These are phyloP conservation scores for Tragopan temminckii DNA, from an alignment of 2,797 vertebrate species.

Conservation along the genomic window DNA sequence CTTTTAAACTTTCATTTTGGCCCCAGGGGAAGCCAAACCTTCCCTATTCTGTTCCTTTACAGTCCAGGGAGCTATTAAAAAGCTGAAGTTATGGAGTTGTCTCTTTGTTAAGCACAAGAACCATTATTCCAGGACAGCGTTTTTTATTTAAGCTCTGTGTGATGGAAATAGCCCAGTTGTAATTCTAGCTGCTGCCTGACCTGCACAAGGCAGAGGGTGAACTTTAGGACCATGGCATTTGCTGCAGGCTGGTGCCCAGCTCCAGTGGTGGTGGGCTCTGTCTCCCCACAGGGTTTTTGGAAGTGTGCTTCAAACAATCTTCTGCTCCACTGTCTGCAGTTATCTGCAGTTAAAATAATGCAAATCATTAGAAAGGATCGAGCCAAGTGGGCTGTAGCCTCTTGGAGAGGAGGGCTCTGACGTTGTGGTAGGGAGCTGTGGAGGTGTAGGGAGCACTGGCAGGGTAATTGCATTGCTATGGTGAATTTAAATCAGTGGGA, in stretches of 20 bases:
- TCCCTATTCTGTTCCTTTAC: not conserved
- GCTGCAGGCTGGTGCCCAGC: not conserved
- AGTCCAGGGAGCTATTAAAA: not conserved
- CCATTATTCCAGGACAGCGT: not conserved
- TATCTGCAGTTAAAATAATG: not conserved
- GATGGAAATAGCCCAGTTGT: not conserved
- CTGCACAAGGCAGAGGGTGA: not conserved
- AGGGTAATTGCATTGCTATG: not conserved
- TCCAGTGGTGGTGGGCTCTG: not conserved
- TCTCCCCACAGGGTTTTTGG: not conserved
- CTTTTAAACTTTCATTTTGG: not conserved
- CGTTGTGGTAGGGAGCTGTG: not conserved
- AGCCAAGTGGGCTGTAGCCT: not conserved
- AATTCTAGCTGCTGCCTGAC: not conserved
- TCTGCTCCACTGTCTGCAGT: not conserved
- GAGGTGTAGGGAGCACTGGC: not conserved
- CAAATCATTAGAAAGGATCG: not conserved
- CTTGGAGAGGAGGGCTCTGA: not conserved
- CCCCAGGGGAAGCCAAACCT: not conserved
- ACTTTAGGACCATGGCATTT: not conserved
- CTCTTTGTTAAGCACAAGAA: not conserved
- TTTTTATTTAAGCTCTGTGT: not conserved
- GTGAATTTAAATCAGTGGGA: not conserved
- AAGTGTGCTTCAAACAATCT: too few relatives aligned
- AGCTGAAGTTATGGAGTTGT: not conserved